phyloP scores from a whole-genome alignment of 2,888 invertebrate genomes.

The Alentia gelatinosa region DNA sequence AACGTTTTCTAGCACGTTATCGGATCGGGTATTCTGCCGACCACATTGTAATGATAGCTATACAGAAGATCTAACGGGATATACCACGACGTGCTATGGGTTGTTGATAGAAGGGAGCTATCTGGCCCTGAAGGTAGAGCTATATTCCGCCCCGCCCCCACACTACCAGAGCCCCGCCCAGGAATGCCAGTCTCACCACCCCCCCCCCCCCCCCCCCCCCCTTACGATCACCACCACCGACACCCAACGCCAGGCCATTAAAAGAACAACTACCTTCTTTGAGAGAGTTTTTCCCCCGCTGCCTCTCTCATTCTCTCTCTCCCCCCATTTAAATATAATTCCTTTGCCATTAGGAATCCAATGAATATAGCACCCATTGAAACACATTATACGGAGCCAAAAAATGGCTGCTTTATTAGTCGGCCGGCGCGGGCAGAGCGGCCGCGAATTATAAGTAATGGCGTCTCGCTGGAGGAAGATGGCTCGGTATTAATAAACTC shows the following conservation, averaged over 20 bases:
- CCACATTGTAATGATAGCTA: background rate
- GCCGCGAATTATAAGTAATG: slow-evolving; percentile 7
- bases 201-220: background rate
- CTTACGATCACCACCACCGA: background rate
- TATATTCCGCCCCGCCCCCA: background rate
- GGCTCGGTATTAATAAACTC: slow-evolving; percentile 4
- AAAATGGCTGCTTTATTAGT: background rate
- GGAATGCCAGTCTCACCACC: background rate
- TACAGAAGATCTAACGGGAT: background rate
- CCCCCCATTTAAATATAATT: slow-evolving; percentile 17
- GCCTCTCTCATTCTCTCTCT: background rate
- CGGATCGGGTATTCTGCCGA: background rate
- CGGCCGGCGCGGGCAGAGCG: background rate
- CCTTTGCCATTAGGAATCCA: background rate
- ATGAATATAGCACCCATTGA: slow-evolving; percentile 11
- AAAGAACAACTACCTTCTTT: background rate
- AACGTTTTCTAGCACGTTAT: background rate
- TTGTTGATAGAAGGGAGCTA: background rate
- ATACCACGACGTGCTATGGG: background rate
- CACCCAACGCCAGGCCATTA: background rate
- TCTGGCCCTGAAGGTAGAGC: background rate
- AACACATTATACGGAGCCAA: background rate
- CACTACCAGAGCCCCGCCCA: background rate
- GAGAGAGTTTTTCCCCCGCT: background rate
- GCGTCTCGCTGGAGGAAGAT: background rate